These are phyloP conservation scores for Drosophila pruinosa DNA, from an alignment of 1,140 invertebrate species.

Conservation along the genomic window DNA sequence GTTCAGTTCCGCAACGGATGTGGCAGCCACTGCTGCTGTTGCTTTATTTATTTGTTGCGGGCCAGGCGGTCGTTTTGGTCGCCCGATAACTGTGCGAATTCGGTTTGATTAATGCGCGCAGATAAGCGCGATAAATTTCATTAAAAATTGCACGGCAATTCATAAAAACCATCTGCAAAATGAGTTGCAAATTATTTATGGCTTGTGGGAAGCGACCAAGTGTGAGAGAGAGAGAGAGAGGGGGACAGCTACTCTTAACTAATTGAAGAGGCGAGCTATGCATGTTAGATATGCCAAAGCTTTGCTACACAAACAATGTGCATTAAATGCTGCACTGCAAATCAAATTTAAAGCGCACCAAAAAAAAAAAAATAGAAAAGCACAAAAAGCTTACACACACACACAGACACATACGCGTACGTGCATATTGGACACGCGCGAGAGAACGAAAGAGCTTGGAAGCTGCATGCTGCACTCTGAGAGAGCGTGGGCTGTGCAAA, in stretches of 20 bases:
- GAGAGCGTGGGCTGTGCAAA: slow-evolving; percentile 2
- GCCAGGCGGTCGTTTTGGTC: slow-evolving; percentile 27
- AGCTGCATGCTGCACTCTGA: background rate
- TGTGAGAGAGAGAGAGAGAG: too few relatives aligned
- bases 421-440: slow-evolving; percentile 4
- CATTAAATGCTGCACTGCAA: slow-evolving; percentile 61
- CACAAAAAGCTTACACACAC: slow-evolving; percentile 15
- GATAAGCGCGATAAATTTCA: slow-evolving; percentile 81
- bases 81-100: slow-evolving; percentile 47
- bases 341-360: slow-evolving; percentile 71
- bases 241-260: too few relatives aligned
- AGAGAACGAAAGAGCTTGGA: background rate
- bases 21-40: background rate
- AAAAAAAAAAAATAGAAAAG: slow-evolving; percentile 15
- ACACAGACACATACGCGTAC: slow-evolving; percentile 31
- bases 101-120: slow-evolving; percentile 74
- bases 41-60: slow-evolving; percentile 50
- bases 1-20: slow-evolving; percentile 53
- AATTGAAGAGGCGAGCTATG: too few relatives aligned
- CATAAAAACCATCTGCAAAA: slow-evolving; percentile 79
- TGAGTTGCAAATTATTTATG: slow-evolving; percentile 80
- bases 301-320: slow-evolving; percentile 1
- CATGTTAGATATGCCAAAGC: too few relatives aligned
- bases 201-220: background rate
- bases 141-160: slow-evolving; percentile 81